Evolutionary conservation across 2,113 vertebrate species (phyloP).

Genomic region (Clarias gariepinus): DNA sequence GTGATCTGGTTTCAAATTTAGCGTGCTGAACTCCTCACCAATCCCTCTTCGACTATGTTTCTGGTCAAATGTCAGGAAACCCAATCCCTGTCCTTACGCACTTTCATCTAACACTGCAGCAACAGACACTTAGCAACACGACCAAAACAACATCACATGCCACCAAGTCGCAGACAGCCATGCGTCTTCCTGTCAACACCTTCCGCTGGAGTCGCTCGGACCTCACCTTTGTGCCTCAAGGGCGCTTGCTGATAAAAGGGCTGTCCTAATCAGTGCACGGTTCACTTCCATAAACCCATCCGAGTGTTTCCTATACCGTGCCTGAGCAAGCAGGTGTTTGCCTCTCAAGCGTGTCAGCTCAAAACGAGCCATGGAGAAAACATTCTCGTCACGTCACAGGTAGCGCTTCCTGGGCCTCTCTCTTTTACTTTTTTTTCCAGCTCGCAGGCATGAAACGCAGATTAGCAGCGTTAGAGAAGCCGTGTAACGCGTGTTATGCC

Average conservation of each 20-base stretch:
- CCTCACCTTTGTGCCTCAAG: neutral
- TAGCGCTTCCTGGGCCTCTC: slow-evolving; percentile 32
- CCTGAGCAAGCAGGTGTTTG: slow-evolving; percentile 23
- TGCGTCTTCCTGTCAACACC: slow-evolving; percentile 40
- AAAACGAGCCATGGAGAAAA: slow-evolving; percentile 16
- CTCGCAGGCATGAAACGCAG: slow-evolving; percentile 28
- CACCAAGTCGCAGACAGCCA: slow-evolving; percentile 41
- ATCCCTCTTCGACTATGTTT: slow-evolving; percentile 32
- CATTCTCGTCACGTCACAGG: slow-evolving; percentile 37
- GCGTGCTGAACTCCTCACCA: slow-evolving; percentile 2
- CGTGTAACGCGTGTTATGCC: slow-evolving; percentile 42
- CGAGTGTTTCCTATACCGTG: neutral
- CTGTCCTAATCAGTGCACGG: slow-evolving; percentile 12
- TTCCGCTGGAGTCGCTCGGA: slow-evolving; percentile 29
- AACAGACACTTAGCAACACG: slow-evolving; percentile 52
- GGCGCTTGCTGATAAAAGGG: neutral
- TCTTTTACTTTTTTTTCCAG: neutral
- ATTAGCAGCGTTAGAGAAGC: slow-evolving; percentile 40
- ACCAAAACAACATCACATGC: slow-evolving; percentile 50
- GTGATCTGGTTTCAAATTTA: neutral
- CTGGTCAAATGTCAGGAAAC: slow-evolving; percentile 52
- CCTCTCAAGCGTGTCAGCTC: slow-evolving; percentile 4
- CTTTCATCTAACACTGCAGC: slow-evolving; percentile 51
- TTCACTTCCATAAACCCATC: slow-evolving; percentile 14
- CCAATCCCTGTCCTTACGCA: slow-evolving; percentile 37